These are phyloP conservation scores for Dryobates pubescens DNA, from an alignment of 2,797 vertebrate genomes.

Conservation along the genomic window DNA sequence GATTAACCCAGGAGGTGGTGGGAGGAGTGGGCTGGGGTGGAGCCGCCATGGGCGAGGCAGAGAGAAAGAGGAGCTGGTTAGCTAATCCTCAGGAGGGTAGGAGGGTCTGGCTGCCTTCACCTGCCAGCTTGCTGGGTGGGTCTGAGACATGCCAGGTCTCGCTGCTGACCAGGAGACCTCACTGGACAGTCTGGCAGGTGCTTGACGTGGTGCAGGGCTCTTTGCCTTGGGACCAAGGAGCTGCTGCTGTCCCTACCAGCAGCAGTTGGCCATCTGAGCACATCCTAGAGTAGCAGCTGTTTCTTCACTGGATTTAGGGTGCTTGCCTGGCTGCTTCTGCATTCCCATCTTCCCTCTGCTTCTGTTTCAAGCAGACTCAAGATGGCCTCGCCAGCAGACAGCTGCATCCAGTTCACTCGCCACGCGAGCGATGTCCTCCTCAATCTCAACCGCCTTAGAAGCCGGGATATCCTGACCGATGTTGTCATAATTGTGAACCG, in stretches of 20 bases:
- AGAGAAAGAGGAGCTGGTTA: slow-evolving; percentile 26
- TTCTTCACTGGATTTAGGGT: not conserved
- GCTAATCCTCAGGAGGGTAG: slow-evolving; percentile 51
- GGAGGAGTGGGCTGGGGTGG: slow-evolving; percentile 41
- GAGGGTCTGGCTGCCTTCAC: not conserved
- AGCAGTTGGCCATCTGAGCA: not conserved
- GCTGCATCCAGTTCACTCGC: slow-evolving; percentile 99
- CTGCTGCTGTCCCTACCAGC: not conserved
- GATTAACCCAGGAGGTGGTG: not conserved
- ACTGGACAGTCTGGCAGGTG: not conserved
- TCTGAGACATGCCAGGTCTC: not conserved
- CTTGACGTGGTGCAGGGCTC: not conserved
- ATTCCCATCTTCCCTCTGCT: not conserved
- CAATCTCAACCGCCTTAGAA: slow-evolving; percentile 95
- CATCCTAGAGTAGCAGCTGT: not conserved
- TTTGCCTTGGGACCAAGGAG: not conserved
- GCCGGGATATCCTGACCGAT: slow-evolving; percentile 95
- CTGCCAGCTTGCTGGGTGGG: not conserved
- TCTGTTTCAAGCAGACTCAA: slow-evolving; percentile 78
- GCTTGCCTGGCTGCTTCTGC: not conserved
- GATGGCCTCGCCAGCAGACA: slow-evolving; percentile 96
- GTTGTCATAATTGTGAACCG: slow-evolving; percentile 96
- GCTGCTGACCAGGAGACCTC: rapidly evolving
- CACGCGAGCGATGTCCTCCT: slow-evolving; percentile 98
- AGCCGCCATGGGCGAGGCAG: not conserved